Evolutionary conservation across 1,140 invertebrate species (phyloP).

Genomic region (Ooceraea biroi): DNA sequence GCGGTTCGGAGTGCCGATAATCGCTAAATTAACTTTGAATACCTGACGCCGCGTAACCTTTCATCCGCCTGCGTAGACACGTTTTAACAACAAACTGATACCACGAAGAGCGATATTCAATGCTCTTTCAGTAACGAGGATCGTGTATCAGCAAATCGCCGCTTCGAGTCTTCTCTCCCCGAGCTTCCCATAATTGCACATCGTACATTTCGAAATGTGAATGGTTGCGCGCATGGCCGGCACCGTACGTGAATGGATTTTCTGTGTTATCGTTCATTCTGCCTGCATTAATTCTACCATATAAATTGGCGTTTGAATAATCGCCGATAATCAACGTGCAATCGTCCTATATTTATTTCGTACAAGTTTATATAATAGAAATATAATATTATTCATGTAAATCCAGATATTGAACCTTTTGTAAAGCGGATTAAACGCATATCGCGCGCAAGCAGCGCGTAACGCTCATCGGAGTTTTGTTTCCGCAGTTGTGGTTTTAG

Average conservation of each 20-base stretch:
- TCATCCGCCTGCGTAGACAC: constrained; percentile 59
- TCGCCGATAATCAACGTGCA: neutral
- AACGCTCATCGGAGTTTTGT: neutral
- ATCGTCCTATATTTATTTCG: neutral
- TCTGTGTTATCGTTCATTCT: constrained; percentile 32
- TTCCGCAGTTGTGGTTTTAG: neutral
- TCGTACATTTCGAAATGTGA: constrained; percentile 61
- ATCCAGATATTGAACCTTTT: neutral
- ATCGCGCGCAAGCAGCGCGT: neutral
- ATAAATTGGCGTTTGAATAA: constrained; percentile 37
- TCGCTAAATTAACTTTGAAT: constrained; percentile 79
- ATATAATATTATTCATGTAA: constrained; percentile 9
- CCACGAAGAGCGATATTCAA: constrained; percentile 53
- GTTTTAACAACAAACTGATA: constrained; percentile 77
- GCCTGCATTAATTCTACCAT: constrained; percentile 1
- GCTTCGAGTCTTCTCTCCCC: constrained; percentile 51
- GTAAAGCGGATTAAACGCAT: neutral
- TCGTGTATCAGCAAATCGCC: constrained; percentile 63
- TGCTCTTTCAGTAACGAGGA: constrained; percentile 51
- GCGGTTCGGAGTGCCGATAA: constrained; percentile 74
- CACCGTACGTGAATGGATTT: constrained; percentile 26
- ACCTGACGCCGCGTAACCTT: constrained; percentile 62
- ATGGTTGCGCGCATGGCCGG: constrained; percentile 9
- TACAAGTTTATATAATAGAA: neutral
- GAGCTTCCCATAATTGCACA: constrained; percentile 60